These are phyloP conservation scores for Rhopilema esculentum DNA, from an alignment of 30 jellyfish, hydroid and myxozoan genomes.

Conservation along the genomic window DNA sequence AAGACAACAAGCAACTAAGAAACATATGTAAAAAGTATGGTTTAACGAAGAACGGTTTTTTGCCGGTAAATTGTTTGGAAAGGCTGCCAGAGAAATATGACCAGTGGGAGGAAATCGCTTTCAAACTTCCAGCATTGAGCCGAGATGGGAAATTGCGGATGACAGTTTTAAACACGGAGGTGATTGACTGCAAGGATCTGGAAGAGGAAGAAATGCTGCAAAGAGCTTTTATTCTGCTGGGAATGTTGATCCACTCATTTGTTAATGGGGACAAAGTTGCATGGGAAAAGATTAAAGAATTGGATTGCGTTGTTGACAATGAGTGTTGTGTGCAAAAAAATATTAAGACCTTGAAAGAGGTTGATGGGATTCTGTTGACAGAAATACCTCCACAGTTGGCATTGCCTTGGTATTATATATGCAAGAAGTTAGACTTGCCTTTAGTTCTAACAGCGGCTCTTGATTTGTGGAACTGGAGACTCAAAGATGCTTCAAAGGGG, in stretches of 20 bases:
- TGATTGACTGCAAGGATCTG: slow-evolving; percentile 28
- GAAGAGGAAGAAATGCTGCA: slow-evolving; percentile 16
- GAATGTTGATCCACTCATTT: slow-evolving; percentile 60
- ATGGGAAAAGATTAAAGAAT: slow-evolving; percentile 10
- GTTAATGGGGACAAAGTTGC: slow-evolving; percentile 53
- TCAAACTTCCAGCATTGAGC: slow-evolving; percentile 38
- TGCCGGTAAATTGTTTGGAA: slow-evolving; percentile 33
- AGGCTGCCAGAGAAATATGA: slow-evolving; percentile 28
- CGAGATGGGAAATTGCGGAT: slow-evolving; percentile 15
- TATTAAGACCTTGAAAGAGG: background rate
- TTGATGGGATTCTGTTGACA: background rate
- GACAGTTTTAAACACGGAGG: slow-evolving; percentile 4
- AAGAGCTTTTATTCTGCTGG: slow-evolving; percentile 57
- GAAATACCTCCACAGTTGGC: slow-evolving; percentile 50
- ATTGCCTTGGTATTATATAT: slow-evolving; percentile 42
- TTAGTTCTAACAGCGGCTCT: slow-evolving; percentile 49
- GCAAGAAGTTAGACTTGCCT: slow-evolving; percentile 53
- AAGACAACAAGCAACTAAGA: background rate
- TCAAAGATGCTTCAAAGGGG: slow-evolving; percentile 18
- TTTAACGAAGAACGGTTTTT: slow-evolving; percentile 19
- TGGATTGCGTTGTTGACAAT: background rate
- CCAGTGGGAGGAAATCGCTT: slow-evolving; percentile 41
- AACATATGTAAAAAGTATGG: slow-evolving; percentile 26
- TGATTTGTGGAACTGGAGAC: slow-evolving; percentile 61
- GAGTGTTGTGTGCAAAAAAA: background rate